Evolutionary conservation across 2,888 invertebrate genomes (phyloP).

Genomic region (Stenolophus ochropezus): DNA sequence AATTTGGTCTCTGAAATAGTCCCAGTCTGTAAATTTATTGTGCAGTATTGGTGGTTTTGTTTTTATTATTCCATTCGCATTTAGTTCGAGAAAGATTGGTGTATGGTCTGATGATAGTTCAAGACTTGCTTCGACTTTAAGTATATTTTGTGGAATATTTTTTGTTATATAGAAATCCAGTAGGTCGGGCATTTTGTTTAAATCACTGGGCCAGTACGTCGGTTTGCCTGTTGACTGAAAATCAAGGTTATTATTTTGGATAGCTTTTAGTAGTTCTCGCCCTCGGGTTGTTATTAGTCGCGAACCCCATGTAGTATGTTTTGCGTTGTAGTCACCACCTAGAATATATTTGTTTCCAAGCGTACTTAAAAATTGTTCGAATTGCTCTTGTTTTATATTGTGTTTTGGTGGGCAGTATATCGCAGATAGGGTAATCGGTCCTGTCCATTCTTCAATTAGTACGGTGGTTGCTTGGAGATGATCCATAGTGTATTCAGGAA

Average conservation of each 20-base stretch:
- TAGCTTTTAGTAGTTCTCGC: too few species aligned
- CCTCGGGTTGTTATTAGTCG: neutral
- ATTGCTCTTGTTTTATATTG: conserved; percentile 27
- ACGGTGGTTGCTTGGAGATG: conserved; percentile 36
- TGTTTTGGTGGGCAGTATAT: conserved; percentile 48
- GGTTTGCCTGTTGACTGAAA: neutral
- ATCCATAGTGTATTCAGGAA: conserved; percentile 29
- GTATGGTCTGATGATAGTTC: conserved; percentile 54
- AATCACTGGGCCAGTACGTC: neutral
- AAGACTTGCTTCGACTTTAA: too few species aligned
- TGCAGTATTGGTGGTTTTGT: conserved; percentile 38
- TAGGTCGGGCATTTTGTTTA: neutral
- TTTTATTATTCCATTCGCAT: conserved; percentile 45
- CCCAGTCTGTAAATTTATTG: conserved; percentile 31
- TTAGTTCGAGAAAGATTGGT: conserved; percentile 62
- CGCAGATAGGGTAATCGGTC: conserved; percentile 24
- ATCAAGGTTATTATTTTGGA: too few species aligned
- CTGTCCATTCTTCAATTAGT: conserved; percentile 4
- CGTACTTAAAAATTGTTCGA: conserved; percentile 41
- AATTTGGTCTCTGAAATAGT: neutral
- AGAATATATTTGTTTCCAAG: conserved; percentile 29
- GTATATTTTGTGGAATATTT: neutral
- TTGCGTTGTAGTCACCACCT: conserved; percentile 34
- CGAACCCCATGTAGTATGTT: neutral
- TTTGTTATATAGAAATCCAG: neutral